Percentiles rank a stretch among this genome's conserved stretches.
These are phyloP conservation scores for Zeuzera pyrina DNA, from an alignment of 2,888 invertebrate genomes.

Conservation along the genomic window DNA sequence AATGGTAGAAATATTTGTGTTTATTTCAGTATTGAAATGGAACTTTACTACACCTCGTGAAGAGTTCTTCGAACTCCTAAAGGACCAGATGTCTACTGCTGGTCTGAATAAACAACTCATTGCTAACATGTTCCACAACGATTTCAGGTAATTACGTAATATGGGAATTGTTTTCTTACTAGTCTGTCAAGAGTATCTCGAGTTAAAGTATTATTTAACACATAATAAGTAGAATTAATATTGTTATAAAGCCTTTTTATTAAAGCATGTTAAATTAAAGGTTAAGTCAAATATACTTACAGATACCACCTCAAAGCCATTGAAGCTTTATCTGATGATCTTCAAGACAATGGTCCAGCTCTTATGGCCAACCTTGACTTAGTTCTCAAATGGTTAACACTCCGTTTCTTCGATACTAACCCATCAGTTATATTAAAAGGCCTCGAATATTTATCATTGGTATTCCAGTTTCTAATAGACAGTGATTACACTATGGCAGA, in stretches of 20 bases:
- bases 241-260: no score
- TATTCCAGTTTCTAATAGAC: slow-evolving; percentile 86
- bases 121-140: slow-evolving; percentile 94
- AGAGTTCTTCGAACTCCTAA: slow-evolving; percentile 94
- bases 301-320: slow-evolving; percentile 97
- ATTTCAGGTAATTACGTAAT: slow-evolving; percentile 77
- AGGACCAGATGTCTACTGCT: slow-evolving; percentile 91
- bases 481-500: slow-evolving; percentile 90
- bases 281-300: no score
- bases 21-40: slow-evolving; percentile 84
- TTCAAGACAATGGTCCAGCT: slow-evolving; percentile 83
- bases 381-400: slow-evolving; percentile 95
- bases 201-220: no score
- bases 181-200: no score
- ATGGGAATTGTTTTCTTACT: neutral
- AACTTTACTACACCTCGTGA: slow-evolving; percentile 94
- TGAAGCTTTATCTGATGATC: slow-evolving; percentile 88
- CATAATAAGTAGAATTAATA: no score
- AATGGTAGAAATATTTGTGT: neutral
- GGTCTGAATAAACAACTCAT: slow-evolving; percentile 90
- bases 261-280: no score
- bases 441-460: slow-evolving; percentile 89
- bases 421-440: slow-evolving; percentile 96
- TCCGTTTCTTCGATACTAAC: slow-evolving; percentile 98
- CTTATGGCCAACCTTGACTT: slow-evolving; percentile 93